Conservation (phyloP, 37 sponge, comb jelly and placozoan genomes). For the Trichoplax adhaerens region DNA sequence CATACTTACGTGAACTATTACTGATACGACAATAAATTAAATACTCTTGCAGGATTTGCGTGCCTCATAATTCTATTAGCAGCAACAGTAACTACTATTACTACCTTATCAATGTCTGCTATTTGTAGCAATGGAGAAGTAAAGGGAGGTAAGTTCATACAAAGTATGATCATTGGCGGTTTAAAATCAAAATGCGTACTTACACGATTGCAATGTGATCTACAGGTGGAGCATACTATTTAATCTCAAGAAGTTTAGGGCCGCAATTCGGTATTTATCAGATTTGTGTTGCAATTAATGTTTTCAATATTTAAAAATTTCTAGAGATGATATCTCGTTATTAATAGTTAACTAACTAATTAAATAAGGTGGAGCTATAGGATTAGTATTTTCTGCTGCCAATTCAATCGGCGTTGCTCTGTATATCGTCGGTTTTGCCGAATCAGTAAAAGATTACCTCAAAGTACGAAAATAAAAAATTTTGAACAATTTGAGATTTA, state of each 20-base stretch:
- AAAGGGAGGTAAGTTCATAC: constrained; percentile 43
- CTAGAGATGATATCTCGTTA: too few relatives aligned
- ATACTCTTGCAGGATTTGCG: constrained; percentile 18
- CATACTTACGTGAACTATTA: too few relatives aligned
- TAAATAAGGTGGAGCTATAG: constrained; percentile 77
- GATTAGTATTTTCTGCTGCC: constrained; percentile 75
- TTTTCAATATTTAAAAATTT: too few relatives aligned
- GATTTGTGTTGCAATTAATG: neutral
- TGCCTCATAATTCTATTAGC: constrained; percentile 58
- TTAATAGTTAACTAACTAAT: too few relatives aligned
- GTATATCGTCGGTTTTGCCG: constrained; percentile 89
- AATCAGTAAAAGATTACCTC: constrained; percentile 57
- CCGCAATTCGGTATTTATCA: constrained; percentile 69
- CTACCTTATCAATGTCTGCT: constrained; percentile 87
- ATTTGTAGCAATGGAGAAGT: constrained; percentile 93
- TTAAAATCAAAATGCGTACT: neutral
- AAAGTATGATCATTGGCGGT: neutral
- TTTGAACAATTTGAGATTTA: too few relatives aligned
- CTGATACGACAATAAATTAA: too few relatives aligned
- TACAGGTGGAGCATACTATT: constrained; percentile 66
- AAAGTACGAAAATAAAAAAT: constrained; percentile 9
- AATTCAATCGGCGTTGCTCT: constrained; percentile 80
- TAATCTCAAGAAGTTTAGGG: constrained; percentile 85
- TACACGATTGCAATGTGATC: too few relatives aligned
- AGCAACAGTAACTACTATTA: constrained; percentile 52